Conservation (phyloP, 1,140 invertebrate species). For the Drosophila triauraria region DNA sequence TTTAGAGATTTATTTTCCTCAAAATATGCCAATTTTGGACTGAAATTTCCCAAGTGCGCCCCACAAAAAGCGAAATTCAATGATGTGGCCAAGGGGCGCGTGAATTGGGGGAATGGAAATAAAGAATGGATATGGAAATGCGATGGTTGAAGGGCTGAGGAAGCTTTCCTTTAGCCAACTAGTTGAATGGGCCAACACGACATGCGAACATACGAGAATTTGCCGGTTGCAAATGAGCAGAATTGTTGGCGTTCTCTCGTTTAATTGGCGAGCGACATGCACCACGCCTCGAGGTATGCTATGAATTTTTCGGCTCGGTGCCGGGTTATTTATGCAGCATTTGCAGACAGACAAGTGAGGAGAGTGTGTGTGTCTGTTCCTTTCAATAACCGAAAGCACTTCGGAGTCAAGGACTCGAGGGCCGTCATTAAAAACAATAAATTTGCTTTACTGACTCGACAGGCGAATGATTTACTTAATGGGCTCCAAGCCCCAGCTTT, state of each 20-base stretch:
- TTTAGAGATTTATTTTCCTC: not conserved
- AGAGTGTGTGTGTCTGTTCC: constrained; percentile 19
- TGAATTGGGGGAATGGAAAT: not conserved
- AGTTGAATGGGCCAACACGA: constrained; percentile 61
- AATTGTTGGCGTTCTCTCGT: constrained; percentile 72
- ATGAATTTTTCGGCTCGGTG: constrained; percentile 53
- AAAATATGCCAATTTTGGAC: not conserved
- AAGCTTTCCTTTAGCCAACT: constrained; percentile 53
- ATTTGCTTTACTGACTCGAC: constrained; percentile 52
- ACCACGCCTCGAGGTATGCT: constrained; percentile 70
- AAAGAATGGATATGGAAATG: constrained; percentile 8
- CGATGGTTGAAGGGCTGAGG: not conserved
- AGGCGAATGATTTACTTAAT: constrained; percentile 67
- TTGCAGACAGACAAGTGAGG: constrained; percentile 14
- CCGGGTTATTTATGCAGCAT: constrained; percentile 56
- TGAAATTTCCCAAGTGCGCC: constrained; percentile 20
- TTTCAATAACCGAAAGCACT: constrained; percentile 72
- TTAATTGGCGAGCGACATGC: constrained; percentile 76
- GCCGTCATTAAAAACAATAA: constrained; percentile 51
- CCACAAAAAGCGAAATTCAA: constrained; percentile 58
- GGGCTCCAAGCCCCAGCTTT: not conserved
- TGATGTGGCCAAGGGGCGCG: constrained; percentile 7
- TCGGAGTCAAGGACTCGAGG: constrained; percentile 64
- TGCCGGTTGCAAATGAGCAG: constrained; percentile 60
- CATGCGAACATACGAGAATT: constrained; percentile 55